Conservation (phyloP, 2,113 vertebrate species). For the Solea senegalensis region DNA sequence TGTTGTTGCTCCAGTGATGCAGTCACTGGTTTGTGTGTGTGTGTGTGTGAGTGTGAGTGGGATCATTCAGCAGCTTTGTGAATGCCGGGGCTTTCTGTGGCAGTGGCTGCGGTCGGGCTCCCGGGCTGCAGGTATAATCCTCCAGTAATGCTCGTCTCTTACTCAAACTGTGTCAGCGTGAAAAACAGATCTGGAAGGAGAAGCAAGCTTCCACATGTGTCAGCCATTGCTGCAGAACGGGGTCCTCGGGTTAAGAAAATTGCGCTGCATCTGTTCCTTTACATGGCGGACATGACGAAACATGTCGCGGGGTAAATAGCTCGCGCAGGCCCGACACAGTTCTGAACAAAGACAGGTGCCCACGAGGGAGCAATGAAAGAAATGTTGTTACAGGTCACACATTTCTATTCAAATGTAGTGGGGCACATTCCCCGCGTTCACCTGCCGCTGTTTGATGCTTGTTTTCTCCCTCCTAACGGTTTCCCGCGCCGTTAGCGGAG, state of each 20-base stretch:
- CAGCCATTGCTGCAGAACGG: constrained; percentile 64
- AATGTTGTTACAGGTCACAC: constrained; percentile 38
- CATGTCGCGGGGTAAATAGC: constrained; percentile 56
- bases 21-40: too few species aligned
- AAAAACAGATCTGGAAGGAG: constrained; percentile 61
- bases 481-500: constrained; percentile 28
- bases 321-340: constrained; percentile 1
- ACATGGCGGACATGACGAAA: constrained; percentile 60
- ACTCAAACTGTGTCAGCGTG: constrained; percentile 63
- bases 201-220: constrained; percentile 65
- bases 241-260: constrained; percentile 28
- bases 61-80: constrained; percentile 65
- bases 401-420: constrained; percentile 48
- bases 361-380: constrained; percentile 41
- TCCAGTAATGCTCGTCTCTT: constrained; percentile 63
- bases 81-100: constrained; percentile 54
- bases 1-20: too few species aligned
- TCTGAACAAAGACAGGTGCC: constrained; percentile 51
- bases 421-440: constrained; percentile 29
- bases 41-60: constrained; percentile 24
- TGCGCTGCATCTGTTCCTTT: constrained; percentile 15
- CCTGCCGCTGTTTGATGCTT: constrained; percentile 43
- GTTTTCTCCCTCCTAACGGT: constrained; percentile 27
- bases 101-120: constrained; percentile 43
- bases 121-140: constrained; percentile 61